A percentile compares a stretch with the other conserved stretches of the same genome.
Evolutionary conservation across 2,797 vertebrate genomes (phyloP).

Genomic region (Pantherophis alleghaniensis): DNA sequence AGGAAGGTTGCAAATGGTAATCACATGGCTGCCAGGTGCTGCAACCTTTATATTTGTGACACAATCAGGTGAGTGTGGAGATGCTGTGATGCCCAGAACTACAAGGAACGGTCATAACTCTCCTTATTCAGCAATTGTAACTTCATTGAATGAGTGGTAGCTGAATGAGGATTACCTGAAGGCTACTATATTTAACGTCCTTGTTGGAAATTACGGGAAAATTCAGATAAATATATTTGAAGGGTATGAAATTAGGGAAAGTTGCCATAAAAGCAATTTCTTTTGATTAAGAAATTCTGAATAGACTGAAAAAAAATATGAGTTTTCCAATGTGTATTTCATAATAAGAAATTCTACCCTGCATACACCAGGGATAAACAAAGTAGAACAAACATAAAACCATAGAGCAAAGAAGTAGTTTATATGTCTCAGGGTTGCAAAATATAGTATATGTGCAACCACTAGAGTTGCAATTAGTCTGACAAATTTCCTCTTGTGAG

Average conservation of each 20-base stretch:
- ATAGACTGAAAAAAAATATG: background rate
- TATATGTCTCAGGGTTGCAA: background rate
- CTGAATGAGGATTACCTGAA: background rate
- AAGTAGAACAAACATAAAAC: background rate
- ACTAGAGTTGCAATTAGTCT: background rate
- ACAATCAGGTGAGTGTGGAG: background rate
- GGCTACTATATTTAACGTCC: background rate
- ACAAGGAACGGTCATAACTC: background rate
- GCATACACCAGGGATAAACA: background rate
- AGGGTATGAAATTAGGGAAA: background rate
- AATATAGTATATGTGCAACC: slow-evolving; percentile 2
- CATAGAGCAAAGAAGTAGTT: background rate
- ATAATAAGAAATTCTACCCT: background rate
- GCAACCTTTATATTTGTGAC: background rate
- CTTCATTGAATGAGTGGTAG: background rate
- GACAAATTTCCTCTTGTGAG: slow-evolving; percentile 2
- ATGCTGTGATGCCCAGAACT: background rate
- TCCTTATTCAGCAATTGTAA: background rate
- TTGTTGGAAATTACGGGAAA: background rate
- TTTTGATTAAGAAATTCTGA: slow-evolving; percentile 1
- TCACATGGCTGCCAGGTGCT: background rate
- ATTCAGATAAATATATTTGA: background rate
- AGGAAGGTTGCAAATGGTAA: background rate
- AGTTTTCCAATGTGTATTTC: background rate
- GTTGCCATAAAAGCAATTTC: background rate